Evolutionary conservation across 2,113 vertebrate species (phyloP).

Genomic region (Sinocyclocheilus grahami): DNA sequence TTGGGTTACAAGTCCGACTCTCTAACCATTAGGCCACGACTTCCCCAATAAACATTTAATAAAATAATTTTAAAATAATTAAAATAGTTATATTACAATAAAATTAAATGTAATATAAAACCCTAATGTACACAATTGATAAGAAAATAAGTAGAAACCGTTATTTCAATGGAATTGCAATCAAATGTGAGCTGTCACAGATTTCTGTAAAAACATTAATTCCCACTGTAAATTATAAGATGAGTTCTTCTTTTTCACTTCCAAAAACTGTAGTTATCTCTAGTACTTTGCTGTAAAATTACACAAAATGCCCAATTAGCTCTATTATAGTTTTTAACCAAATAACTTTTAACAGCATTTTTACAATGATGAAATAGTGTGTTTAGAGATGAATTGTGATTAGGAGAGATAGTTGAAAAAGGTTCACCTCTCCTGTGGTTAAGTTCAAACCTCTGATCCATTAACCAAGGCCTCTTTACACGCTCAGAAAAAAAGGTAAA

Average conservation of each 20-base stretch:
- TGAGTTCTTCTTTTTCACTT: neutral
- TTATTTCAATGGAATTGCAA: neutral
- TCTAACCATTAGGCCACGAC: too few relatives aligned
- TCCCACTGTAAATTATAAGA: neutral
- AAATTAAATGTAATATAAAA: neutral
- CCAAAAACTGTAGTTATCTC: neutral
- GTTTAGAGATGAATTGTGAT: too few relatives aligned
- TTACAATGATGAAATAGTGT: neutral
- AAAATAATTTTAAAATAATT: too few relatives aligned
- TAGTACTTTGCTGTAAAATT: neutral
- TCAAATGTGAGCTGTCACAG: neutral
- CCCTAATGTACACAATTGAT: neutral
- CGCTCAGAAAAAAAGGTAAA: neutral
- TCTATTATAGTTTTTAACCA: neutral
- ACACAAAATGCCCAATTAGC: neutral
- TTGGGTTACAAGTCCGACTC: too few relatives aligned
- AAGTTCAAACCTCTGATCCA: neutral
- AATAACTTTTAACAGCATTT: neutral
- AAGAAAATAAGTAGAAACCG: neutral
- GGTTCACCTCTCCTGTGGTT: slow-evolving; percentile 14
- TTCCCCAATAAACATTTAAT: too few relatives aligned
- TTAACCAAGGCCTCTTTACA: neutral
- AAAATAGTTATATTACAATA: too few relatives aligned
- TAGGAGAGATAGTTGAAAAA: too few relatives aligned
- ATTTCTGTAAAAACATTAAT: neutral